These are phyloP conservation scores for Lethenteron camtschaticum DNA, from an alignment of 2,113 vertebrate genomes.

Conservation along the genomic window DNA sequence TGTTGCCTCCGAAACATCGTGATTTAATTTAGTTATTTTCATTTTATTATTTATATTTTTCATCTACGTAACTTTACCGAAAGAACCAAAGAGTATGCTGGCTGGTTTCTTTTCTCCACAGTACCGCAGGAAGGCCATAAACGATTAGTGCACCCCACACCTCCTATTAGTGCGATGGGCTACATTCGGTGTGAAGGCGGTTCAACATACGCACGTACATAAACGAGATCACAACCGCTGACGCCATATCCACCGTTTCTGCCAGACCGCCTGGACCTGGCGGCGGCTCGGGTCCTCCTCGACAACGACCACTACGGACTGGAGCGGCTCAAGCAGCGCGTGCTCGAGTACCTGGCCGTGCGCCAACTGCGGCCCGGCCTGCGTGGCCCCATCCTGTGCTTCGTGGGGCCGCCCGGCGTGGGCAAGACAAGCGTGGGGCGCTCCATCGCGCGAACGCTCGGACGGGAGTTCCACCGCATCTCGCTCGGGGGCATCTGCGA, in stretches of 20 bases:
- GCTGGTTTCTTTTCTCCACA: not conserved
- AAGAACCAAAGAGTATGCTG: too few relatives aligned
- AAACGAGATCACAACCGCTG: too few relatives aligned
- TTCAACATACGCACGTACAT: too few relatives aligned
- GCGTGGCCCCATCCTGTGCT: conserved; percentile 86
- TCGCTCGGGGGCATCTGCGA: conserved; percentile 80
- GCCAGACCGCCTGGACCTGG: conserved; percentile 69
- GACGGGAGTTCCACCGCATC: conserved; percentile 83
- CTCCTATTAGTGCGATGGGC: too few relatives aligned
- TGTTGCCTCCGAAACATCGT: too few relatives aligned
- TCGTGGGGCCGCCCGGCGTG: conserved; percentile 82
- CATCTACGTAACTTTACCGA: too few relatives aligned
- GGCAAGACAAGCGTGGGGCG: conserved; percentile 92
- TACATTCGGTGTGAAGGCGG: too few relatives aligned
- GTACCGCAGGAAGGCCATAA: too few relatives aligned
- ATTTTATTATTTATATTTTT: too few relatives aligned
- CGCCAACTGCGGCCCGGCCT: conserved; percentile 65
- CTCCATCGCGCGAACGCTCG: conserved; percentile 71
- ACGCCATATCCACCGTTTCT: not conserved
- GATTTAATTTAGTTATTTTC: too few relatives aligned
- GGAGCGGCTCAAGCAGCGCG: conserved; percentile 78
- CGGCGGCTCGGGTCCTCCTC: conserved; percentile 51
- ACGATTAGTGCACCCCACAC: too few relatives aligned
- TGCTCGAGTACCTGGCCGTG: conserved; percentile 82
- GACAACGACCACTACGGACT: conserved; percentile 91